phyloP scores from a whole-genome alignment of 2,113 vertebrate genomes.

The Naja naja region DNA sequence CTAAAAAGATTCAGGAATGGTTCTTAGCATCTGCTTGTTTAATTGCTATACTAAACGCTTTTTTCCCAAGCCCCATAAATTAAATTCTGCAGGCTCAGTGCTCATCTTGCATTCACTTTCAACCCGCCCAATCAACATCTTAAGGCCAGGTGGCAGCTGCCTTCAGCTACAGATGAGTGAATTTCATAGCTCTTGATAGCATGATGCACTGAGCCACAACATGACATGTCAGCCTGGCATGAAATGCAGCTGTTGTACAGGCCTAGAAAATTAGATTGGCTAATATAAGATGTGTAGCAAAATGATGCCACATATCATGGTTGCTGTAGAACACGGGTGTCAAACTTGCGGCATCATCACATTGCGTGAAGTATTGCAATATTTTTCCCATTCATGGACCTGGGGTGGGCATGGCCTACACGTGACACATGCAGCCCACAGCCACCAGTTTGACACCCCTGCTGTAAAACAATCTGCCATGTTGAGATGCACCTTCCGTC shows the following conservation, averaged over 20 bases:
- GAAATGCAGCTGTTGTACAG: background rate
- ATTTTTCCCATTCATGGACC: too few relatives aligned
- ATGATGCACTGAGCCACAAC: background rate
- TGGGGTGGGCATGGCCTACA: too few relatives aligned
- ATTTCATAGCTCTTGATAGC: background rate
- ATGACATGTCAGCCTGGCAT: background rate
- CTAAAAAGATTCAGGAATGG: background rate
- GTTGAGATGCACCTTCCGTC: background rate
- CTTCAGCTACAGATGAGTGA: background rate
- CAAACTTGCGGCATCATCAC: too few relatives aligned
- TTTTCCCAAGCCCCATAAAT: background rate
- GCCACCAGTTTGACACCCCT: too few relatives aligned
- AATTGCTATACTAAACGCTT: background rate
- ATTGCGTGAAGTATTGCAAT: too few relatives aligned
- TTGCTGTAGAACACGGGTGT: background rate
- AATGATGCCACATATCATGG: background rate
- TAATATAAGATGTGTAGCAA: background rate
- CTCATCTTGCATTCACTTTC: background rate
- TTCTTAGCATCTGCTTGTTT: background rate
- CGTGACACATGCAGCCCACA: too few relatives aligned
- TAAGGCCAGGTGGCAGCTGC: background rate
- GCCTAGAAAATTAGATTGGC: background rate
- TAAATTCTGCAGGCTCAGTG: background rate
- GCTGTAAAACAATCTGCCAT: background rate
- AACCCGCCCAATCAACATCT: background rate